These are phyloP conservation scores for Drosophila pseudoobscura DNA, from an alignment of 1,140 invertebrate species.

Conservation along the genomic window DNA sequence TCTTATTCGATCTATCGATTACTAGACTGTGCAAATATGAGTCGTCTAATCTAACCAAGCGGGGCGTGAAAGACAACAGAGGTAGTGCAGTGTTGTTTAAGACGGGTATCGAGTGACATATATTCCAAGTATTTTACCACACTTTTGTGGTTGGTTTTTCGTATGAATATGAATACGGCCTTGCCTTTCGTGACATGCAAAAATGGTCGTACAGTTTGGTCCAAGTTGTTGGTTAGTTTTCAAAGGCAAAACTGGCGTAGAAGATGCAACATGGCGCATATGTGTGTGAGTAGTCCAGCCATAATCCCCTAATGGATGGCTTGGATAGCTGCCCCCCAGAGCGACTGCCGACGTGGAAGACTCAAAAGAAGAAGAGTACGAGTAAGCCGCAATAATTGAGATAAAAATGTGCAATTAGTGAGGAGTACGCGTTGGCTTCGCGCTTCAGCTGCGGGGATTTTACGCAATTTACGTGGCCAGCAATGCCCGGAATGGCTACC, in stretches of 20 bases:
- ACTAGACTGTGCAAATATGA: no score
- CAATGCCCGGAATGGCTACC: slow-evolving; percentile 9
- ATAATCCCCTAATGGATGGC: slow-evolving; percentile 47
- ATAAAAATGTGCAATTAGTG: slow-evolving; percentile 79
- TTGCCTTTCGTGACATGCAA: no score
- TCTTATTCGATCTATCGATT: no score
- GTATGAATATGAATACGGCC: neutral
- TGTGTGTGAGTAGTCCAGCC: slow-evolving; percentile 3
- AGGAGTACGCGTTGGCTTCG: slow-evolving; percentile 53
- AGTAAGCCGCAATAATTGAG: slow-evolving; percentile 76
- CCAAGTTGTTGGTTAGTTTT: neutral
- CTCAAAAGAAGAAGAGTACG: slow-evolving; percentile 43
- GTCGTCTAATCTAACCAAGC: no score
- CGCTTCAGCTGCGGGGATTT: slow-evolving; percentile 54
- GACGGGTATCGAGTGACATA: no score
- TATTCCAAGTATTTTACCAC: no score
- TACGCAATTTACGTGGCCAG: slow-evolving; percentile 65
- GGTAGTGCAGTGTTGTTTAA: no score
- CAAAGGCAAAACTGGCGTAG: slow-evolving; percentile 36
- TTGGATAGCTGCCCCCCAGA: neutral
- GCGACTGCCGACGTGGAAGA: slow-evolving; percentile 4
- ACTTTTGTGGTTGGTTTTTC: neutral
- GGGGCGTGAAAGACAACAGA: no score
- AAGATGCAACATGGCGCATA: slow-evolving; percentile 23
- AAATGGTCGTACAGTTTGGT: no score